phyloP scores from a whole-genome alignment of 2,888 invertebrate species.

The Volucella inanis region DNA sequence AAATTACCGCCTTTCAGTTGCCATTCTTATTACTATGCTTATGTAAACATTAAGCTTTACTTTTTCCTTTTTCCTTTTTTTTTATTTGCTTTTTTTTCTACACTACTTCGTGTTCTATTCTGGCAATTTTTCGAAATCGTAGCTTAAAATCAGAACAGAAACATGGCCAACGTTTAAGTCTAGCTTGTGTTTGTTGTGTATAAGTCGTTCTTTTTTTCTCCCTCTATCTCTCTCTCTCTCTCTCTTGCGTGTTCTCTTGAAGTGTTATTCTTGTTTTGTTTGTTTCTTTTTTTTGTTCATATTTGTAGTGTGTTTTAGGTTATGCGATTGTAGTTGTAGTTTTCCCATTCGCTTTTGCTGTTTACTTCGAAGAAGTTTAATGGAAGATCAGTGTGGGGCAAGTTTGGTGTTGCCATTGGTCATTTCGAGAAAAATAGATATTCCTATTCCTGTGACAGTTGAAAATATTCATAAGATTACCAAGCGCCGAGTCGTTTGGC shows the following conservation, averaged over 20 bases:
- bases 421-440: not conserved
- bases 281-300: constrained; percentile 26
- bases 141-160: constrained; percentile 63
- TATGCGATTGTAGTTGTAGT: constrained; percentile 33
- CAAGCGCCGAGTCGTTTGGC: no score
- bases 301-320: constrained; percentile 21
- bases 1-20: constrained; percentile 60
- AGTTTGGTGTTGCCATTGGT: constrained; percentile 57
- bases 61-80: constrained; percentile 18
- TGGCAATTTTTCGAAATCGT: constrained; percentile 52
- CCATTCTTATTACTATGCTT: constrained; percentile 41
- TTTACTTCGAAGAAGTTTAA: constrained; percentile 63
- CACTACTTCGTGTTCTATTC: constrained; percentile 38
- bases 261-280: constrained; percentile 26
- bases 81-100: not conserved
- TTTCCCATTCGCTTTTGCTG: constrained; percentile 65
- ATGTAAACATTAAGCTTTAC: constrained; percentile 66
- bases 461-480: no score
- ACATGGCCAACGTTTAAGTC: constrained; percentile 33
- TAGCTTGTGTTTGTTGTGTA: constrained; percentile 29
- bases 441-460: no score
- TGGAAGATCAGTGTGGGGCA: constrained; percentile 60
- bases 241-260: not conserved
- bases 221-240: no score
- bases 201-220: not conserved